Evolutionary conservation across 2,113 vertebrate genomes (phyloP).

Genomic region (Crotalus helleri): DNA sequence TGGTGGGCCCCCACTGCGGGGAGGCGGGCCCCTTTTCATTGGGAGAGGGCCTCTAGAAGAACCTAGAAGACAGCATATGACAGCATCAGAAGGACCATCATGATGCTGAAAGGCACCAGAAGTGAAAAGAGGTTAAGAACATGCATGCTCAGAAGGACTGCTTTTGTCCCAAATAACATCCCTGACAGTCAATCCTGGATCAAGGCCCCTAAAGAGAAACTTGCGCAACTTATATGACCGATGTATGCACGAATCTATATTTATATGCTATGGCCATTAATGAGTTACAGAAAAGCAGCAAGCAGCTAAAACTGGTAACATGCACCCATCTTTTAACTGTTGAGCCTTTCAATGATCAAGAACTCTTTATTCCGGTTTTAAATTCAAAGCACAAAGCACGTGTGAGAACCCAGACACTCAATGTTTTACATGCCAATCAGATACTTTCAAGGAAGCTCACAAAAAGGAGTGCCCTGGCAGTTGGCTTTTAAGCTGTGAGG

Average conservation of each 20-base stretch:
- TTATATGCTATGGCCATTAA: neutral
- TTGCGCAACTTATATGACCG: neutral
- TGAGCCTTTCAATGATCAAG: neutral
- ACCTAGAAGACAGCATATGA: slow-evolving; percentile 52
- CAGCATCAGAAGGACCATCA: neutral
- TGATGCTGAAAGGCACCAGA: neutral
- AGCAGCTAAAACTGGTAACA: neutral
- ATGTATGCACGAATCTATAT: neutral
- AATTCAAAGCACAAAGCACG: neutral
- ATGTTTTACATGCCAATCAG: neutral
- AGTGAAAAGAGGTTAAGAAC: neutral
- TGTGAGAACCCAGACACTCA: neutral
- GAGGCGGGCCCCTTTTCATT: slow-evolving; percentile 91
- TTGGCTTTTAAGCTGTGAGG: neutral
- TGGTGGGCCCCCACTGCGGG: slow-evolving; percentile 90
- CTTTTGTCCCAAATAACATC: neutral
- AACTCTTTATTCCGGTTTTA: neutral
- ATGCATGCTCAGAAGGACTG: neutral
- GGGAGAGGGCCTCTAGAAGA: slow-evolving; percentile 94
- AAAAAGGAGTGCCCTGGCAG: neutral
- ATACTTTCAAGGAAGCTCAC: neutral
- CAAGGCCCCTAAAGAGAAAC: neutral
- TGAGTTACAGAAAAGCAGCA: neutral
- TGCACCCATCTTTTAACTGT: neutral
- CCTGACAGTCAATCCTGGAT: neutral